These are phyloP conservation scores for Ethmia dodecea DNA, from an alignment of 2,888 invertebrate genomes.

Conservation along the genomic window DNA sequence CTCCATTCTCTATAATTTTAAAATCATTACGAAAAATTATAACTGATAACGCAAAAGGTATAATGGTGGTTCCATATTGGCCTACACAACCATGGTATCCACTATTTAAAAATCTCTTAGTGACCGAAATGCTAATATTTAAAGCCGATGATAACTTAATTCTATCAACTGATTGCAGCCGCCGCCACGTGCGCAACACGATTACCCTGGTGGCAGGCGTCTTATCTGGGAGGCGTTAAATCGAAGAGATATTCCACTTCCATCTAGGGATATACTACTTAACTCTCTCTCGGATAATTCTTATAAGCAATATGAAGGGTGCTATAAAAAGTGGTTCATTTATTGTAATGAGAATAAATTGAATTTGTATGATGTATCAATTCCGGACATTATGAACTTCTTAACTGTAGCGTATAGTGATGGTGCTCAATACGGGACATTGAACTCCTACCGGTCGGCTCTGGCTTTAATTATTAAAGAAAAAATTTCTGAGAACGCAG, in stretches of 20 bases:
- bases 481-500: neutral
- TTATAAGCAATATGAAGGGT: slow-evolving; percentile 14
- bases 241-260: slow-evolving; percentile 8
- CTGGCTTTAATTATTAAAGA: slow-evolving; percentile 2
- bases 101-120: slow-evolving; percentile 5
- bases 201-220: slow-evolving; percentile 17
- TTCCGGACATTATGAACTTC: slow-evolving; percentile 9
- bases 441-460: slow-evolving; percentile 12
- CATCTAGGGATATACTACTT: slow-evolving; percentile 8
- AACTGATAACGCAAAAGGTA: slow-evolving; percentile 8
- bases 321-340: slow-evolving; percentile 13
- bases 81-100: slow-evolving; percentile 8
- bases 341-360: slow-evolving; percentile 14
- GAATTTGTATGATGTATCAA: slow-evolving; percentile 7
- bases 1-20: slow-evolving; percentile 8
- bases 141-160: slow-evolving; percentile 6
- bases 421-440: slow-evolving; percentile 10
- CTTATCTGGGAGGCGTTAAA: slow-evolving; percentile 13
- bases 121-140: slow-evolving; percentile 2
- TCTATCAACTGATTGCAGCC: slow-evolving; percentile 11
- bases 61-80: slow-evolving; percentile 11
- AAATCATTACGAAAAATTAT: slow-evolving; percentile 9
- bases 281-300: slow-evolving; percentile 12
- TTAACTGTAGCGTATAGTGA: slow-evolving; percentile 5
- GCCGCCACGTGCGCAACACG: slow-evolving; percentile 7